These are phyloP conservation scores for Labia minor DNA, from an alignment of 2,888 invertebrate species.

Conservation along the genomic window DNA sequence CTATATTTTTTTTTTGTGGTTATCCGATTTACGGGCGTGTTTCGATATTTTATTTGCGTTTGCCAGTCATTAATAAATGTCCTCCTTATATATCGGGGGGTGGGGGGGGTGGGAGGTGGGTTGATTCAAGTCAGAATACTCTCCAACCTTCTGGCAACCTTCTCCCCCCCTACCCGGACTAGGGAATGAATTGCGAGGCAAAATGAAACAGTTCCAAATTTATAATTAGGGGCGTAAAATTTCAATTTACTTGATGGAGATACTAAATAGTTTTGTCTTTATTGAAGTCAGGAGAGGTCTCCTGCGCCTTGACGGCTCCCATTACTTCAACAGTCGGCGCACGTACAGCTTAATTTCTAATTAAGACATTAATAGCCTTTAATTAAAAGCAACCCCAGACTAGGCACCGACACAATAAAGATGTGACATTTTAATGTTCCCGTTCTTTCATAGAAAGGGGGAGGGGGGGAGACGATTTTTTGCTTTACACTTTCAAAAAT, in stretches of 20 bases:
- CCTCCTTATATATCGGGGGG: too few species aligned
- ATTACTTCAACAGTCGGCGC: conserved; percentile 22
- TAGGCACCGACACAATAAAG: conserved; percentile 5
- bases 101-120: too few species aligned
- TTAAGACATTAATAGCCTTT: conserved; percentile 28
- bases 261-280: conserved; percentile 22
- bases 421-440: neutral
- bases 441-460: neutral
- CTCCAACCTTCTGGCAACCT: neutral
- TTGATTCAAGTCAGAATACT: neutral
- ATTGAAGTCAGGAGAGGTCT: conserved; percentile 18
- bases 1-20: neutral
- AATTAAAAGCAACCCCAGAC: conserved; percentile 25
- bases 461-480: neutral
- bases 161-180: too few species aligned
- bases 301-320: neutral
- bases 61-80: conserved; percentile 1
- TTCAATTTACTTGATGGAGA: conserved; percentile 16
- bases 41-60: neutral
- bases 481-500: neutral
- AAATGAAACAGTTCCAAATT: conserved; percentile 7
- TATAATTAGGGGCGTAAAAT: conserved; percentile 3
- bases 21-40: neutral
- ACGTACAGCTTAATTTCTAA: conserved; percentile 27
- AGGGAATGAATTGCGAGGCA: neutral